A percentile compares a stretch with the other conserved stretches of the same genome.
phyloP scores from a whole-genome alignment of 2,888 invertebrate species.

The Diabrotica balteata region DNA sequence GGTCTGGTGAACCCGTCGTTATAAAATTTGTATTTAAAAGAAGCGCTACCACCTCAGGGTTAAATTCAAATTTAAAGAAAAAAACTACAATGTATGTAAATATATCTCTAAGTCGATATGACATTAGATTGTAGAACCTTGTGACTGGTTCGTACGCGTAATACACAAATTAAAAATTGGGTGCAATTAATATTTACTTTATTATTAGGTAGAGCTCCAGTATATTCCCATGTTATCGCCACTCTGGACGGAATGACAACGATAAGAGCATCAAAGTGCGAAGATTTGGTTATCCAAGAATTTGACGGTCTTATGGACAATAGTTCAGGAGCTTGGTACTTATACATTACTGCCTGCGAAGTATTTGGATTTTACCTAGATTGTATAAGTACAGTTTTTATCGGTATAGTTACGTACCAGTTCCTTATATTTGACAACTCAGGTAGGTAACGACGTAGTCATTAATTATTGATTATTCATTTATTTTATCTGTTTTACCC shows the following conservation, averaged over 20 bases:
- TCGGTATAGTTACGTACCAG: conserved; percentile 68
- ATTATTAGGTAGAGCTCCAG: conserved; percentile 79
- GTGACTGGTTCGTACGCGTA: too few relatives aligned
- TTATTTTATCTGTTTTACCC: too few relatives aligned
- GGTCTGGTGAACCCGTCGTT: too few relatives aligned
- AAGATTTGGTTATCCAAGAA: conserved; percentile 75
- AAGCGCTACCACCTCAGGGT: too few relatives aligned
- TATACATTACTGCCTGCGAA: conserved; percentile 67
- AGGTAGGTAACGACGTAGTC: conserved; percentile 58
- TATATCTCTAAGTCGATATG: too few relatives aligned
- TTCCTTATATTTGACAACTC: conserved; percentile 65
- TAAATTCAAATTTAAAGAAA: too few relatives aligned
- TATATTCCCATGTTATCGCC: conserved; percentile 87
- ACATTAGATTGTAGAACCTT: too few relatives aligned
- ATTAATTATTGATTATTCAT: too few relatives aligned
- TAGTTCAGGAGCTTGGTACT: conserved; percentile 70
- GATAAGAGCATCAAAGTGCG: conserved; percentile 79
- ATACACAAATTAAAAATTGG: too few relatives aligned
- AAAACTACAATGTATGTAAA: too few relatives aligned
- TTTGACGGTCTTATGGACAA: conserved; percentile 76
- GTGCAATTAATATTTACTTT: background rate
- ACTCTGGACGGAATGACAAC: conserved; percentile 85
- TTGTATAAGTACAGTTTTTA: conserved; percentile 67
- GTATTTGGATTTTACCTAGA: conserved; percentile 73
- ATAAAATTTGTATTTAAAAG: too few relatives aligned